Evolutionary conservation across 2,888 invertebrate genomes (phyloP).

Genomic region (Xylocampa areola): DNA sequence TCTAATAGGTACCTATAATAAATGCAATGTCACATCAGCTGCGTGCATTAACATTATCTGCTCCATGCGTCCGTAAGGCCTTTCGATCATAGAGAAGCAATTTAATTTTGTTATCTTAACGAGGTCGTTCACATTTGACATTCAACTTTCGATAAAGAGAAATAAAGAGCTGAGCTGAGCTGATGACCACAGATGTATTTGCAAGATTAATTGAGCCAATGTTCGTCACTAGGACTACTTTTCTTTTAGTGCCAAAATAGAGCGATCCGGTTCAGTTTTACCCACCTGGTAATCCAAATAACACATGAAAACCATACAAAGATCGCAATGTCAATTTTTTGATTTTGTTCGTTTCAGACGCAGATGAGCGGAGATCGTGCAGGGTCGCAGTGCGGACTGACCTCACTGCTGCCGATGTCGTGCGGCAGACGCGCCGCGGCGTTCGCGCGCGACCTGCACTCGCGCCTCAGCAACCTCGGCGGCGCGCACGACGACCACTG

Average conservation of each 20-base stretch:
- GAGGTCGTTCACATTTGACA: constrained; percentile 86
- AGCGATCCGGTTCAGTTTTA: too few relatives aligned
- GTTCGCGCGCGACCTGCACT: constrained; percentile 94
- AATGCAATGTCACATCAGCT: constrained; percentile 10
- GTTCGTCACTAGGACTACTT: neutral
- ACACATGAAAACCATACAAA: neutral
- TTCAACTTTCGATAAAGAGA: constrained; percentile 75
- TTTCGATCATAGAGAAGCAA: constrained; percentile 69
- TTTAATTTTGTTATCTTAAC: constrained; percentile 79
- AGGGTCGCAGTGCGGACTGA: constrained; percentile 91
- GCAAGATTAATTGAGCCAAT: constrained; percentile 11
- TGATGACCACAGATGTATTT: constrained; percentile 20
- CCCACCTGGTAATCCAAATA: too few relatives aligned
- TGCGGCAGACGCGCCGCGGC: constrained; percentile 95
- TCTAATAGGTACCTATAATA: neutral
- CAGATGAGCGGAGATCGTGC: constrained; percentile 89
- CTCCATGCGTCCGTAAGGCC: constrained; percentile 46
- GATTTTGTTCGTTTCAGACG: constrained; percentile 79
- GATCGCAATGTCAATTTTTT: constrained; percentile 11
- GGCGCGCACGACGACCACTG: constrained; percentile 85
- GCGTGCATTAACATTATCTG: constrained; percentile 47
- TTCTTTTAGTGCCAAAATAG: constrained; percentile 20
- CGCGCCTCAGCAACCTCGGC: constrained; percentile 93
- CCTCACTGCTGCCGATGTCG: constrained; percentile 93
- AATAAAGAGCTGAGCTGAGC: constrained; percentile 44